These are phyloP conservation scores for Pteropus alecto DNA, from an alignment of 2,113 vertebrate genomes.

Conservation along the genomic window DNA sequence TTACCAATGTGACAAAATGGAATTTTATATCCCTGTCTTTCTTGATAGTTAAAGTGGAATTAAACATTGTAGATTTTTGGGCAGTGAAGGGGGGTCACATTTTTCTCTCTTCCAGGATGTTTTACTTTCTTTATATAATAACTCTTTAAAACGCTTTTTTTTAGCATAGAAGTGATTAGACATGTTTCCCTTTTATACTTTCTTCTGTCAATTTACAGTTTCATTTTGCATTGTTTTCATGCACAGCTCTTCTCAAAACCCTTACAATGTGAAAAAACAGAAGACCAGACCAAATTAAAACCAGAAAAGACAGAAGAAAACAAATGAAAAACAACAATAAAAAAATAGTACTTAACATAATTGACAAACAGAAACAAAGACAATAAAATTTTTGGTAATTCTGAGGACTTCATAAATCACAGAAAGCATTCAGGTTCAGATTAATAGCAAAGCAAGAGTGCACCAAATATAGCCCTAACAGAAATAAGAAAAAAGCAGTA, in stretches of 20 bases:
- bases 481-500: neutral
- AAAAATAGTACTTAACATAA: neutral
- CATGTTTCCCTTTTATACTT: neutral
- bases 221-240: neutral
- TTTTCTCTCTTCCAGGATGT: neutral
- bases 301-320: neutral
- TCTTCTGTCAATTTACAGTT: neutral
- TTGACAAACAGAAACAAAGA: neutral
- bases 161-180: neutral
- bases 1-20: neutral
- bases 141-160: neutral
- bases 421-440: neutral
- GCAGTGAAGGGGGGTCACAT: rapidly evolving
- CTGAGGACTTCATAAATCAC: neutral
- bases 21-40: neutral
- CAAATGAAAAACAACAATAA: neutral
- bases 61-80: neutral
- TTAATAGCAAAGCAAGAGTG: neutral
- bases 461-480: neutral
- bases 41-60: neutral
- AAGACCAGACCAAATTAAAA: neutral
- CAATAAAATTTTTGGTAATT: neutral
- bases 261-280: neutral
- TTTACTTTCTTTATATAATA: neutral
- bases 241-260: neutral